Evolutionary conservation across 2,113 vertebrate species (phyloP).

Genomic region (Alouatta palliata): DNA sequence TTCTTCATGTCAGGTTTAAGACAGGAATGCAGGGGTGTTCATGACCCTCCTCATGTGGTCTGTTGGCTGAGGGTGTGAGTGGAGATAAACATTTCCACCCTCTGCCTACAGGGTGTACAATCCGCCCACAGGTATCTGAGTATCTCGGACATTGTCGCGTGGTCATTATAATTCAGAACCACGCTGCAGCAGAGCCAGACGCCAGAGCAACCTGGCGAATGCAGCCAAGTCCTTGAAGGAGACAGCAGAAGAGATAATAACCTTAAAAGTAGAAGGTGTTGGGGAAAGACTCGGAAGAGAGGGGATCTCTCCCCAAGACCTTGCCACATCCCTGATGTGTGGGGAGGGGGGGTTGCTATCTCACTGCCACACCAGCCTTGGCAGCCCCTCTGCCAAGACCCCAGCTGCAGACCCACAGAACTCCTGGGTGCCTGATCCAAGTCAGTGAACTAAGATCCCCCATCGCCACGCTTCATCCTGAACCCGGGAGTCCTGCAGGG

Average conservation of each 20-base stretch:
- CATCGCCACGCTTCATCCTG: neutral
- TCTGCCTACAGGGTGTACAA: neutral
- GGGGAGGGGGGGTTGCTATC: no score
- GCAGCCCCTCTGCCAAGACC: neutral
- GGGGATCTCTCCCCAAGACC: neutral
- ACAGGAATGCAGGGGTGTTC: neutral
- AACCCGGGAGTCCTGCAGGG: neutral
- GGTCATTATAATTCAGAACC: constrained; percentile 70
- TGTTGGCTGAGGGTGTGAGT: fast-evolving
- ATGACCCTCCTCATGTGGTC: neutral
- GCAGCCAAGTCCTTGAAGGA: constrained; percentile 69
- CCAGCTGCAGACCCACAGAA: neutral
- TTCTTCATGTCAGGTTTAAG: neutral
- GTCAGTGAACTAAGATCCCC: neutral
- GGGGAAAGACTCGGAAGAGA: neutral
- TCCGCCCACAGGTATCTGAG: neutral
- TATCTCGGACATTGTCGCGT: neutral
- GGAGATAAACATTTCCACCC: neutral
- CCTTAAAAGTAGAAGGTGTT: neutral
- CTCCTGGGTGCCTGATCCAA: neutral
- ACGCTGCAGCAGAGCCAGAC: constrained; percentile 52
- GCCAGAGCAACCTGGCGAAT: constrained; percentile 43
- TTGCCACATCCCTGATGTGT: neutral
- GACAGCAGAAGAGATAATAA: constrained; percentile 58
- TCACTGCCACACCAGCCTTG: neutral